phyloP scores from a whole-genome alignment of 1,140 invertebrate genomes.

The Stenopsyche tienmushanensis region DNA sequence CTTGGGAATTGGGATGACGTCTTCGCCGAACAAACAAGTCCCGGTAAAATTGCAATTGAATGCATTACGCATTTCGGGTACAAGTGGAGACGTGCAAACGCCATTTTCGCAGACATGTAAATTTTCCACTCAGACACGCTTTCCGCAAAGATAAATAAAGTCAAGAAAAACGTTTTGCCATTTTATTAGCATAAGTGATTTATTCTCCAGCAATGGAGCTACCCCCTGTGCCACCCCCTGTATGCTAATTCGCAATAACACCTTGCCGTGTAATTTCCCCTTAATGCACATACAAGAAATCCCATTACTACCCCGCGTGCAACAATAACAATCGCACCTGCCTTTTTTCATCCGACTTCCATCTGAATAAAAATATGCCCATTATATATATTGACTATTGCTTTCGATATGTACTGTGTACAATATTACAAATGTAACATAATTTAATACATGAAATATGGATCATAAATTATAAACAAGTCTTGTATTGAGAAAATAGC shows the following conservation, averaged over 20 bases:
- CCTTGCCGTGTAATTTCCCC: conserved; percentile 25
- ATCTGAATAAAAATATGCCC: not conserved
- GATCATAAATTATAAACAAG: too few relatives aligned
- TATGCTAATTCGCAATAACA: conserved; percentile 30
- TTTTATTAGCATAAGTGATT: conserved; percentile 41
- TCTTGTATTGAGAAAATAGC: too few relatives aligned
- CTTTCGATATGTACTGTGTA: too few relatives aligned
- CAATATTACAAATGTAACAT: too few relatives aligned
- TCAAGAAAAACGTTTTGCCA: conserved; percentile 40
- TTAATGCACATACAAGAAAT: conserved; percentile 21
- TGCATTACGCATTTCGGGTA: not conserved
- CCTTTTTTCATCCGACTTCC: not conserved
- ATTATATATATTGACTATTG: not conserved
- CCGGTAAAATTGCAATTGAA: not conserved
- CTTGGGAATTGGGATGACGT: too few relatives aligned
- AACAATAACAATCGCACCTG: not conserved
- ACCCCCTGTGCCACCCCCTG: not conserved
- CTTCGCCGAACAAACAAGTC: too few relatives aligned
- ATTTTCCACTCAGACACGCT: conserved; percentile 38
- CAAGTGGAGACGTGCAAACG: conserved; percentile 16
- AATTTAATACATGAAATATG: too few relatives aligned
- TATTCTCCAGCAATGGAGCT: conserved; percentile 18
- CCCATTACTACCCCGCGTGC: not conserved
- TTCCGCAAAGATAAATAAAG: conserved; percentile 39
- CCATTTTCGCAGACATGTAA: conserved; percentile 39